Conservation (phyloP, 2,888 invertebrate genomes). For the Synergus itoensis region DNA sequence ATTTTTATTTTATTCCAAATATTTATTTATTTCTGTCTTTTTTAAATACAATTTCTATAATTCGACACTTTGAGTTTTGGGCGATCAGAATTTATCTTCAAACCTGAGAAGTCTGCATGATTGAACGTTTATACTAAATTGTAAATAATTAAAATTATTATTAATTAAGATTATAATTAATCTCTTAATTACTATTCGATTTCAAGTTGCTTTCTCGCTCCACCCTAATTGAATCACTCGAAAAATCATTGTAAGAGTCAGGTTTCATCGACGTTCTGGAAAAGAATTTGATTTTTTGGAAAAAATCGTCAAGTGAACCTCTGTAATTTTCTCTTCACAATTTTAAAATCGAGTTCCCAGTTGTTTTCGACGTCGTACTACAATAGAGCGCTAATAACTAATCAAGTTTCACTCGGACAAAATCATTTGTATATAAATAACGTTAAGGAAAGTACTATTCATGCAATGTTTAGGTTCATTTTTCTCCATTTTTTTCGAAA, state of each 20-base stretch:
- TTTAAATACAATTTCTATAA: background rate
- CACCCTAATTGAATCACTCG: constrained; percentile 22
- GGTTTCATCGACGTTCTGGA: background rate
- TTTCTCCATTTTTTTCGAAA: constrained; percentile 50
- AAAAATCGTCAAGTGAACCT: constrained; percentile 23
- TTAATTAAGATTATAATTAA: no score
- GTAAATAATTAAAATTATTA: no score
- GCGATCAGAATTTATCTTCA: background rate
- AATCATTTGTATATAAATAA: constrained; percentile 64
- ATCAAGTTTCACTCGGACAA: constrained; percentile 58
- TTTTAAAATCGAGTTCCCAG: constrained; percentile 63
- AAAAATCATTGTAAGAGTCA: constrained; percentile 47
- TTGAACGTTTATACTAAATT: background rate
- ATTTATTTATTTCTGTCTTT: background rate
- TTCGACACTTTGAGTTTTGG: background rate
- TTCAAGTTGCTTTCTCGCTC: constrained; percentile 11
- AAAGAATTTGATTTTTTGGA: constrained; percentile 63
- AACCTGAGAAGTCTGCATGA: background rate
- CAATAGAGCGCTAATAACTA: constrained; percentile 54
- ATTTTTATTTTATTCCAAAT: constrained; percentile 24
- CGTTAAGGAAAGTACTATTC: constrained; percentile 58
- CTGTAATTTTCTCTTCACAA: background rate
- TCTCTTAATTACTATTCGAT: background rate
- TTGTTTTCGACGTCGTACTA: constrained; percentile 58
- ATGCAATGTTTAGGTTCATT: constrained; percentile 55